phyloP scores from a whole-genome alignment of 2,113 vertebrate species.

The Sphaerodactylus townsendi region DNA sequence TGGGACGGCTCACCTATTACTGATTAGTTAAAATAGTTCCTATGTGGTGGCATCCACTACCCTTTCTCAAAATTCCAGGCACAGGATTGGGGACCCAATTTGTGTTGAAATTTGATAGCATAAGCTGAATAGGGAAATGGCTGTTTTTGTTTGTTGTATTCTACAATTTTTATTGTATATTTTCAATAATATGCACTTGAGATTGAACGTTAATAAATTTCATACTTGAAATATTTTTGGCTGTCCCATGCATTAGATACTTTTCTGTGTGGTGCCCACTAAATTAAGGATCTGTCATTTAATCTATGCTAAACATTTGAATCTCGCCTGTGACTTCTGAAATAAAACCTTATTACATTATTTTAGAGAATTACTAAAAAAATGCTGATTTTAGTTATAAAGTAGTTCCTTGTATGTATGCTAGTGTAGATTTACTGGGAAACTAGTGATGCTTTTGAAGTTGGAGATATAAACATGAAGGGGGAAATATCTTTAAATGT shows the following conservation, averaged over 20 bases:
- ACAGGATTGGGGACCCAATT: no score
- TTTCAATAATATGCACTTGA: neutral
- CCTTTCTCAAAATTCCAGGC: no score
- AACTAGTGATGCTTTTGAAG: constrained; percentile 5
- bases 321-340: neutral
- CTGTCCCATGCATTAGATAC: neutral
- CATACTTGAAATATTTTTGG: neutral
- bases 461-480: neutral
- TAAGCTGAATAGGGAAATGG: neutral
- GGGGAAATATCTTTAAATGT: neutral
- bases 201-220: neutral
- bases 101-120: neutral
- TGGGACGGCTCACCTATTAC: no score
- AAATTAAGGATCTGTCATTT: neutral
- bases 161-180: neutral
- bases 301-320: neutral
- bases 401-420: neutral
- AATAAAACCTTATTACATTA: neutral
- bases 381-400: neutral
- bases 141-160: neutral
- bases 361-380: neutral
- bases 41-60: no score
- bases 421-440: neutral
- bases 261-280: neutral
- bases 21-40: no score